Conservation (phyloP, 2,888 invertebrate genomes). For the Stegana nigrithorax region DNA sequence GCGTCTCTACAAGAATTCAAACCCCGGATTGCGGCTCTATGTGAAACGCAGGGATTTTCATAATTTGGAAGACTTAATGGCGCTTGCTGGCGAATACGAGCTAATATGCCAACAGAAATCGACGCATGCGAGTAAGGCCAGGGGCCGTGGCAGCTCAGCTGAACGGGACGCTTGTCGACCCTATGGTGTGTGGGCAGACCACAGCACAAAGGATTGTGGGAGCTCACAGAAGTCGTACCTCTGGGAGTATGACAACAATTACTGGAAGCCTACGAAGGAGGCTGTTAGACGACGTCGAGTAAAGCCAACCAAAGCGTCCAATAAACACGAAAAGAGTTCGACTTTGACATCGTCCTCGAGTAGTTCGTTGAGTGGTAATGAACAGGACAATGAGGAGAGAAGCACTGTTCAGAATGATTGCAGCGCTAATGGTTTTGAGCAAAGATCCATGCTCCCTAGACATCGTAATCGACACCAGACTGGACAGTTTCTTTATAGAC, state of each 20-base stretch:
- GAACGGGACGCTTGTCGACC: background rate
- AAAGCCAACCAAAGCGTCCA: no score
- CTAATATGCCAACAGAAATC: background rate
- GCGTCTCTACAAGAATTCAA: slow-evolving; percentile 7
- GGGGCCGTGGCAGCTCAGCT: background rate
- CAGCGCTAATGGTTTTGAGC: no score
- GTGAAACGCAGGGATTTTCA: slow-evolving; percentile 8
- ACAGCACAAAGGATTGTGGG: background rate
- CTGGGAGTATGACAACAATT: background rate
- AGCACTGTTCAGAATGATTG: no score
- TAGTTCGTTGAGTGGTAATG: no score
- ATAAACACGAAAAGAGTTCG: no score
- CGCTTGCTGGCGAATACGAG: background rate
- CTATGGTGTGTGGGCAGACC: background rate
- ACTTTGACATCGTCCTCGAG: no score
- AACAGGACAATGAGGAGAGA: no score
- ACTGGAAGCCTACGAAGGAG: background rate
- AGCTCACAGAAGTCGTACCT: background rate
- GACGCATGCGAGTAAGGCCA: background rate
- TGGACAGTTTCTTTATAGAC: no score
- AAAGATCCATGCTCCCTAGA: no score
- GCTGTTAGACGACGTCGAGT: no score
- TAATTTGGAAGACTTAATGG: slow-evolving; percentile 5
- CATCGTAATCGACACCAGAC: no score
- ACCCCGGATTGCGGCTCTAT: slow-evolving; percentile 6